These are phyloP conservation scores for Pterobdella sp. DNA, from an alignment of 2,888 invertebrate genomes.

Conservation along the genomic window DNA sequence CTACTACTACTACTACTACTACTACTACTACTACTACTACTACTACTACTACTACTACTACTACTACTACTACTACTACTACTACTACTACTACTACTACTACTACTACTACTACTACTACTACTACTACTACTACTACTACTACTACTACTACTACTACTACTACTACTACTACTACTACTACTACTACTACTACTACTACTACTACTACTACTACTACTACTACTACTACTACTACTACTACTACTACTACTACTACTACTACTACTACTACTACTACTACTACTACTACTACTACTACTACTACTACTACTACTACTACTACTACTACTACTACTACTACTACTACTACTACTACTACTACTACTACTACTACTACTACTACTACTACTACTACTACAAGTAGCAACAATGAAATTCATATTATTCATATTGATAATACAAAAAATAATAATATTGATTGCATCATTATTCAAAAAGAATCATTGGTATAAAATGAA, in stretches of 20 bases:
- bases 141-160: constrained; percentile 6
- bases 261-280: constrained; percentile 26
- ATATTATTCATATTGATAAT: too few relatives aligned
- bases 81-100: constrained; percentile 19
- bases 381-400: constrained; percentile 18
- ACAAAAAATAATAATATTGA: too few relatives aligned
- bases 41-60: constrained; percentile 17
- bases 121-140: constrained; percentile 1
- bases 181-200: constrained; percentile 24
- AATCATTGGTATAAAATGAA: too few relatives aligned
- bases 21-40: constrained; percentile 21
- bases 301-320: not conserved
- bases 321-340: not conserved
- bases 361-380: constrained; percentile 21
- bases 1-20: constrained; percentile 21
- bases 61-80: constrained; percentile 23
- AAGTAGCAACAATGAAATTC: too few relatives aligned
- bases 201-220: constrained; percentile 12
- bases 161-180: constrained; percentile 17
- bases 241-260: constrained; percentile 25
- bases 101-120: constrained; percentile 19
- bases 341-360: constrained; percentile 19
- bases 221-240: constrained; percentile 25
- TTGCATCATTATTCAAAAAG: too few relatives aligned
- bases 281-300: constrained; percentile 22